Evolutionary conservation across 2,888 invertebrate genomes (phyloP), one percentile per base, ranked within the genome.

Genomic region (Biston stratarius): DNA sequence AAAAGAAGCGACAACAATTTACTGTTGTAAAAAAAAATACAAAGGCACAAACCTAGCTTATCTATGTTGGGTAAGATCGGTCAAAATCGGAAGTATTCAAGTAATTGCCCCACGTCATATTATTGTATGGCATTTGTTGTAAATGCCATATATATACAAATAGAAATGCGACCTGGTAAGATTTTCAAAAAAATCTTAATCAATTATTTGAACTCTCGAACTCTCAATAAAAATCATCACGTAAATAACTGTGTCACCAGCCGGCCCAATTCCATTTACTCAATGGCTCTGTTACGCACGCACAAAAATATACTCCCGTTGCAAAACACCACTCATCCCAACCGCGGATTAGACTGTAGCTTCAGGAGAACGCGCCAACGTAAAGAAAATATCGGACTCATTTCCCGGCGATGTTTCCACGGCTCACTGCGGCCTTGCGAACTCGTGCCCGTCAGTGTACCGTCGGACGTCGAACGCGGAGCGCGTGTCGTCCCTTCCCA

Each of bases 321-420:
- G 73, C 74, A 74, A 63, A 67, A 67, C 58, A 68, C 62, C 42
- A 58, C 64, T 66, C 69, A 72, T 63, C 65, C 14, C 48, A 33
- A 42, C 44, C 57, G 44, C 47, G 49, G 15, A 47, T 15, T 52
- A 47, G 70, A 72, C 72, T 69, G 70, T 58, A 76, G 71, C 78
- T 75, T 80, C 79, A 82, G 75, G 70, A 76, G 84, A 86, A 81
- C 82, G 80, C 82, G 86, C 78, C 70, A 71, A 69, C 53, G 55
- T 51, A n/a, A 47, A 44, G 53, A 70, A 73, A 66, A 64, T 68
- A 60, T 69, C 71, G 71, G 74, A 36, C 24, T 10, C 45, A 47
- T 84, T 86, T 86, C 80, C 83, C 81, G 64, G 59, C 60, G 52
- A 7, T 86, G 86, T 87, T 90, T 88, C 80, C 83, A 81, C 76